A percentile compares a stretch with the other conserved stretches of the same genome.
Evolutionary conservation across 2,888 invertebrate genomes (phyloP).

Genomic region (Molorchus minor): DNA sequence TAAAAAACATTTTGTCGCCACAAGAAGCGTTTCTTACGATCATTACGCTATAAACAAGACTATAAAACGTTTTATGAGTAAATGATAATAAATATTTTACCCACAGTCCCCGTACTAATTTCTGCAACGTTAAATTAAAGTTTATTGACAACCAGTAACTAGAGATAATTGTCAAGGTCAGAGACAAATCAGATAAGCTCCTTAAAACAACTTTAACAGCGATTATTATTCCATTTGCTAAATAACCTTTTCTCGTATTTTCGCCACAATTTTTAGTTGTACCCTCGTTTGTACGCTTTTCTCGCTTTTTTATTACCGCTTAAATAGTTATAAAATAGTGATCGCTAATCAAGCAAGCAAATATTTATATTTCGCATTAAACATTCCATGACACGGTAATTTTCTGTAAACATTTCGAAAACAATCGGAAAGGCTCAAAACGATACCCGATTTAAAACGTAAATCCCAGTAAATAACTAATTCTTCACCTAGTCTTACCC

Average conservation of each 20-base stretch:
- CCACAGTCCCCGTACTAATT: too few species aligned
- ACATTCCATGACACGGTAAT: background rate
- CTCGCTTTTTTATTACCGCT: background rate
- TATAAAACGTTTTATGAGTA: too few species aligned
- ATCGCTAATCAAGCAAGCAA: slow-evolving; percentile 1
- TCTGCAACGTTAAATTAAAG: too few species aligned
- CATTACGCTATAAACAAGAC: too few species aligned
- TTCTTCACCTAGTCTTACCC: slow-evolving; percentile 3
- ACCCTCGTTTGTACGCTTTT: too few species aligned
- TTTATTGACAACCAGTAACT: background rate
- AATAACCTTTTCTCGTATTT: too few species aligned
- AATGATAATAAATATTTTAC: too few species aligned
- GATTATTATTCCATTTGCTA: too few species aligned
- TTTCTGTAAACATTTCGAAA: background rate
- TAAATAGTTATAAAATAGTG: background rate
- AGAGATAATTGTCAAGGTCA: background rate
- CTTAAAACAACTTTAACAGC: background rate
- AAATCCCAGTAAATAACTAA: background rate
- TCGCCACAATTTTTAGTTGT: too few species aligned
- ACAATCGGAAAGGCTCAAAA: background rate
- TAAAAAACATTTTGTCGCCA: too few species aligned
- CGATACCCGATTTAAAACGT: background rate
- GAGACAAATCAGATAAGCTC: background rate
- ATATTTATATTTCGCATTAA: slow-evolving; percentile 4
- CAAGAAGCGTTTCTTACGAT: too few species aligned